Evolutionary conservation across 2,797 vertebrate genomes (phyloP), one percentile per base, ranked within the genome.

Genomic region (Poeciliopsis presidionis): DNA sequence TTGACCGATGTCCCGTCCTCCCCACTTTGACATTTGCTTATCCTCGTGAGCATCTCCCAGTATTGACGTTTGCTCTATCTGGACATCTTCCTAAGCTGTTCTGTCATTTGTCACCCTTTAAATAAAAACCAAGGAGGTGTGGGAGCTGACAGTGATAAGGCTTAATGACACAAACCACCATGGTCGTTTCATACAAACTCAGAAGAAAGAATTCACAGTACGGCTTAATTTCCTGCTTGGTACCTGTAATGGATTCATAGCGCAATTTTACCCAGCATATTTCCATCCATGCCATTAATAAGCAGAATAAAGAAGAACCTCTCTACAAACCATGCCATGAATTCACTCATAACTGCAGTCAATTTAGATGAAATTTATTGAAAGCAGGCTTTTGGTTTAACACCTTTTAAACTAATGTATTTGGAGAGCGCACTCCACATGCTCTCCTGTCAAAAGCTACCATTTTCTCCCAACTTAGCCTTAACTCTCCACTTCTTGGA

Each of bases 1-100:
- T 94, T 90, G 94, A 95, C 90, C 87, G 88, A 92, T 90, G 85
- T 90, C 87, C 89, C 90, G 92, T 88, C 83, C 90, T 81, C 86
- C 87, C 87, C 89, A 83, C 91, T 91, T 88, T 95, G 95, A 96
- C 95, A 95, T 95, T 94, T 94, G 89, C 91, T 94, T 95, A 95
- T 95, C 94, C 87, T 84, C 76, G 74, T 88, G 89, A 73, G 47
- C 89, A 94, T 95, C 92, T 92, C 91, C 91, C 63, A 77, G 87
- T 93, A 94, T 95, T 90, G 94, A 94, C 87, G 80, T 87, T 78
- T 30, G 46, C 78, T 86, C 87, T 91, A 95, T 95, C 94, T 89
- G 94, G 92, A 94, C 92, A 93, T 94, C 94, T 93, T 91, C 84
- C 88, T 94, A 93, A 95, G 93, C 92, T 91, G 91, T 93, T 94